A percentile compares a stretch with the other conserved stretches of the same genome.
Evolutionary conservation across 1,140 invertebrate genomes (phyloP).

Genomic region (Thaumetopoea pityocampa): DNA sequence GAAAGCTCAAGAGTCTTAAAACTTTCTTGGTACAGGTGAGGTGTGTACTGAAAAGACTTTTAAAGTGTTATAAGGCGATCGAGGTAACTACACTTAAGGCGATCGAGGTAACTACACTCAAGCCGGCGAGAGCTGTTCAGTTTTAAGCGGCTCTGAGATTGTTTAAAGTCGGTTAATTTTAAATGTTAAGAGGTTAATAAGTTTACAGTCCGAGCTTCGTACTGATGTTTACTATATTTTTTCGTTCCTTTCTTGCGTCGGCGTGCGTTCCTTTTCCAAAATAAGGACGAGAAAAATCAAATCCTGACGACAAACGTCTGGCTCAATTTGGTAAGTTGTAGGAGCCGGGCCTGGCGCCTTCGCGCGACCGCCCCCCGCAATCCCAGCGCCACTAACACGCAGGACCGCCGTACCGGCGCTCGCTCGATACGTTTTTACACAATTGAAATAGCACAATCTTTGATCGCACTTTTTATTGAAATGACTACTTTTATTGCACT

Average conservation of each 20-base stretch:
- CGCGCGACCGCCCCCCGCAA: slow-evolving; percentile 54
- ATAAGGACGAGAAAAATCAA: slow-evolving; percentile 90
- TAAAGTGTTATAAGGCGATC: no score
- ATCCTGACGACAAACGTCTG: slow-evolving; percentile 97
- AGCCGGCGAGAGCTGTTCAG: no score
- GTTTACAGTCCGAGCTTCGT: slow-evolving; percentile 10
- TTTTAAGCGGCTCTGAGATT: no score
- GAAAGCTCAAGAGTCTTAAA: no score
- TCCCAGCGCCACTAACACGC: slow-evolving; percentile 23
- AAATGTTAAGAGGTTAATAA: slow-evolving; percentile 10
- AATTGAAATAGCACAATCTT: slow-evolving; percentile 15
- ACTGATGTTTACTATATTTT: slow-evolving; percentile 56
- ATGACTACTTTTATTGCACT: slow-evolving; percentile 12
- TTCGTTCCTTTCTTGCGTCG: slow-evolving; percentile 69
- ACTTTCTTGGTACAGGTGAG: no score
- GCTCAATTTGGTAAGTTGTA: slow-evolving; percentile 96
- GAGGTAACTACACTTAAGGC: no score
- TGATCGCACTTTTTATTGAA: slow-evolving; percentile 17
- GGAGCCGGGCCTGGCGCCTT: slow-evolving; percentile 74
- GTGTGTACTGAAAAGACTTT: no score
- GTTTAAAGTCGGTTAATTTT: slow-evolving; percentile 4
- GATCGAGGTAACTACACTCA: no score
- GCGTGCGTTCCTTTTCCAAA: slow-evolving; percentile 64
- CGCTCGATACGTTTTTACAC: no score
- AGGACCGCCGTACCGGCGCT: slow-evolving; percentile 4